Conservation (phyloP, 2,888 invertebrate genomes). For the Synanthedon andrenaeformis region DNA sequence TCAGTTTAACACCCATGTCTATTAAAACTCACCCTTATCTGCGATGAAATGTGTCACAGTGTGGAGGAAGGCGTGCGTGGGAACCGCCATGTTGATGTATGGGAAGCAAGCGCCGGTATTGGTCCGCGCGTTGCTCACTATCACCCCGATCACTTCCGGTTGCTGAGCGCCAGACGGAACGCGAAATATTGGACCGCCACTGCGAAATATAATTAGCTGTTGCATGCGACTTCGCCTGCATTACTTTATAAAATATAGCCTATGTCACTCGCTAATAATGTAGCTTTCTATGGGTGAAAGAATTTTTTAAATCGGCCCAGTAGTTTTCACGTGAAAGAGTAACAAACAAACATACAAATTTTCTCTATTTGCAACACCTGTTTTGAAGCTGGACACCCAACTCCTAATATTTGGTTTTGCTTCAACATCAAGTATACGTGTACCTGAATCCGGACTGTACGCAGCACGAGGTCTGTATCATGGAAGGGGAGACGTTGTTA, state of each 20-base stretch:
- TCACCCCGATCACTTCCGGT: constrained; percentile 63
- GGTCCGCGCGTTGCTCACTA: constrained; percentile 71
- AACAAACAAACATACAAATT: too few species aligned
- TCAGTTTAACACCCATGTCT: too few species aligned
- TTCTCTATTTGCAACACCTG: too few species aligned
- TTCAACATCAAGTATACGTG: too few species aligned
- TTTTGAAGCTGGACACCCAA: too few species aligned
- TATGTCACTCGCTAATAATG: too few species aligned
- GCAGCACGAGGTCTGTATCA: constrained; percentile 74
- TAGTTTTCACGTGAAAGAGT: too few species aligned
- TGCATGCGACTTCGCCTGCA: too few species aligned
- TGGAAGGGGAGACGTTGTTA: constrained; percentile 61
- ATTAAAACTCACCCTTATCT: constrained; percentile 47
- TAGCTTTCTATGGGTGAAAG: too few species aligned
- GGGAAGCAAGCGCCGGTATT: constrained; percentile 64
- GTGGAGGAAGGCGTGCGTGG: constrained; percentile 46
- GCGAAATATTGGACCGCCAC: constrained; percentile 73
- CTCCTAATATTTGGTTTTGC: too few species aligned
- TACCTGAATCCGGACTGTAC: constrained; percentile 71
- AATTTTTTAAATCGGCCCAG: too few species aligned
- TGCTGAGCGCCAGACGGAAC: constrained; percentile 23
- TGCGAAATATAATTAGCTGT: constrained; percentile 16
- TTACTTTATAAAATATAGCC: too few species aligned
- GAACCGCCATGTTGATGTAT: constrained; percentile 73
- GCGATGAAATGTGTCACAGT: constrained; percentile 47